Base-by-base conservation (phyloP, 2,888 invertebrate species). In the Holacanthella duospinosa region DNA sequence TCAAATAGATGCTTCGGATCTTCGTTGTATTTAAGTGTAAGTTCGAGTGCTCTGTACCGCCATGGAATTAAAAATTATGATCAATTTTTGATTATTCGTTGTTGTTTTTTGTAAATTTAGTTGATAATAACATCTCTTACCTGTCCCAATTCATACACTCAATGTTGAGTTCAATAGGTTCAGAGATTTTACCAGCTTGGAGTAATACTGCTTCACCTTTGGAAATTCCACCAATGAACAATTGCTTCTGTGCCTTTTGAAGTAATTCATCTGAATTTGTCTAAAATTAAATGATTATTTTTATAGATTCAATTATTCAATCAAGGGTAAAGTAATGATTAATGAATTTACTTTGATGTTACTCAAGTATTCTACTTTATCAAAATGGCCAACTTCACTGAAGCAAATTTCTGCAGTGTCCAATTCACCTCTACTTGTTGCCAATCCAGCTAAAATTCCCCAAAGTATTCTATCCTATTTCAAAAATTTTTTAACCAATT, bases 341-440 rank as follows among this genome's bases (percentile, higher is more conserved):
- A 29, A 1, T 16, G 9, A 26, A 56, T 75, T 74, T 78, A 88
- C 88, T 79, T 88, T 87, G 43, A 92, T 83, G 74, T 89, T 82
- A 74, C 88, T 88, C 71, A 92, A 84, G 74, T 89, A 92, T 74
- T 85, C 84, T 1, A 93, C 91, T 83, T 92, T 91, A 74, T 92
- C 88, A 64, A 83, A 86, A 78, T 90, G 86, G 73, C 86, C 82
- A n/a, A 93, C 86, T 12, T 89, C 88, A 9, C 94, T 89, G 77
- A 93, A 99, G 0, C 95, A 93, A 75, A 95, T 90, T 79, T 97
- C 96, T 21, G 96, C 94, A 4, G 93, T 87, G 64, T 87, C 85
- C 61, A 94, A 78, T 74, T 95, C 89, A 75, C 88, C 87, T 66
- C 87, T 85, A 70, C 90, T 87, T 63, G 90, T 89, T 1, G 97